Conservation (phyloP, 1,140 invertebrate genomes). For the Monomorium pharaonis region DNA sequence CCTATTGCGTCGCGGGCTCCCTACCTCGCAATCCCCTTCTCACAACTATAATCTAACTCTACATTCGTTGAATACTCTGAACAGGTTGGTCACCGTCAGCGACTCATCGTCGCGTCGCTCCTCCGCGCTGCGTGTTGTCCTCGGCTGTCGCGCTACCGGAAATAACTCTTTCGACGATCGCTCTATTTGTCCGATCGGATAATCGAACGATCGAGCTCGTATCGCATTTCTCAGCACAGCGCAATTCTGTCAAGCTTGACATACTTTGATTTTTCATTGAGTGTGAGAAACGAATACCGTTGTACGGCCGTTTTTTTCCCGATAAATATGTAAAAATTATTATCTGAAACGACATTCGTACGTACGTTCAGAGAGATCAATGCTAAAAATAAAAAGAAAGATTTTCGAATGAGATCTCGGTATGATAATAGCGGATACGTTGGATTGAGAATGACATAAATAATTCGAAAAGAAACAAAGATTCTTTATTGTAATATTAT, state of each 20-base stretch:
- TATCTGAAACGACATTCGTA: background rate
- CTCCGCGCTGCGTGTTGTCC: constrained; percentile 37
- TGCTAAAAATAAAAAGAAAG: constrained; percentile 14
- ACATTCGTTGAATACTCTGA: constrained; percentile 64
- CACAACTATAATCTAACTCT: constrained; percentile 24
- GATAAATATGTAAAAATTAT: constrained; percentile 5
- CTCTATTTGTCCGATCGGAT: constrained; percentile 48
- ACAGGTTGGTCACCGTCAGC: constrained; percentile 62
- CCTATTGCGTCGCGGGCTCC: constrained; percentile 56
- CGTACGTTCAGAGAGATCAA: background rate
- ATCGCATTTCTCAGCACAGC: background rate
- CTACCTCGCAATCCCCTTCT: constrained; percentile 10
- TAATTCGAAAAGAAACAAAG: background rate
- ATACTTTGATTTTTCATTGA: constrained; percentile 26
- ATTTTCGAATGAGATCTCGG: background rate
- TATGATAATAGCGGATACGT: background rate
- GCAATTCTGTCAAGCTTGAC: constrained; percentile 35
- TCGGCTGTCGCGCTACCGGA: constrained; percentile 52
- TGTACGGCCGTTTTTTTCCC: background rate
- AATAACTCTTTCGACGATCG: constrained; percentile 61
- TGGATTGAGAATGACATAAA: background rate
- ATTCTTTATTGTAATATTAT: background rate
- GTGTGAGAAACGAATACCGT: constrained; percentile 48
- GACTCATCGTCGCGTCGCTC: constrained; percentile 26
- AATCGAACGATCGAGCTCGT: constrained; percentile 10